phyloP scores from a whole-genome alignment of 2,797 vertebrate genomes.

The Malurus splendens region DNA sequence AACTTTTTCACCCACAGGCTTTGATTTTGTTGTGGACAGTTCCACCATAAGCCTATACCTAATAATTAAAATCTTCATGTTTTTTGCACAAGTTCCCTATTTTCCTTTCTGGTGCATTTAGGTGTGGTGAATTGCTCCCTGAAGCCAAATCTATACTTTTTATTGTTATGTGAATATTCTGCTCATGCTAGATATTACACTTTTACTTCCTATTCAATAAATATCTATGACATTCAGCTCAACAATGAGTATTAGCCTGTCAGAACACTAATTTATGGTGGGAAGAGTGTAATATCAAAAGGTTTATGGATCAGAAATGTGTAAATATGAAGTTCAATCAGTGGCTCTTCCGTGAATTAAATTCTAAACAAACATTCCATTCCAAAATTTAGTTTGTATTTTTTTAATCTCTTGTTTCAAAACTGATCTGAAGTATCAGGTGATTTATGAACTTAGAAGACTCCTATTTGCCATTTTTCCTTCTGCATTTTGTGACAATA shows the following conservation, averaged over 20 bases:
- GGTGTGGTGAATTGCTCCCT: slow-evolving; percentile 48
- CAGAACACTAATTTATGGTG: slow-evolving; percentile 61
- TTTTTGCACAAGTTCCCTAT: slow-evolving; percentile 18
- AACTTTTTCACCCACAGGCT: slow-evolving; percentile 10
- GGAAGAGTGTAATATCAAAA: slow-evolving; percentile 60
- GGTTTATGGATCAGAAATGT: slow-evolving; percentile 45
- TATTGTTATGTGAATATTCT: slow-evolving; percentile 68
- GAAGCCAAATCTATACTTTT: slow-evolving; percentile 67
- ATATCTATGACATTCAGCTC: slow-evolving; percentile 22
- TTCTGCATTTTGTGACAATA: background rate
- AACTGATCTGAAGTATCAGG: background rate
- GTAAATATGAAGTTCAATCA: slow-evolving; percentile 46
- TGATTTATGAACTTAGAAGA: background rate
- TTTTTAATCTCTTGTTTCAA: background rate
- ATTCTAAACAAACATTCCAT: background rate
- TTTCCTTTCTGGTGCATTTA: slow-evolving; percentile 22
- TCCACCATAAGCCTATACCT: background rate
- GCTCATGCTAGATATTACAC: slow-evolving; percentile 40
- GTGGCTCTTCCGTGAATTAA: slow-evolving; percentile 11
- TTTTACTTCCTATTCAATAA: slow-evolving; percentile 63
- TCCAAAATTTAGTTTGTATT: background rate
- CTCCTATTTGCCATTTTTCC: background rate
- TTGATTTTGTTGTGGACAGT: slow-evolving; percentile 8
- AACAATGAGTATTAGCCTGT: slow-evolving; percentile 43
- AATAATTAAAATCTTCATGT: slow-evolving; percentile 34